A percentile compares a stretch with the other conserved stretches of the same genome.
phyloP scores from a whole-genome alignment of 2,797 vertebrate species.

The Emys orbicularis region DNA sequence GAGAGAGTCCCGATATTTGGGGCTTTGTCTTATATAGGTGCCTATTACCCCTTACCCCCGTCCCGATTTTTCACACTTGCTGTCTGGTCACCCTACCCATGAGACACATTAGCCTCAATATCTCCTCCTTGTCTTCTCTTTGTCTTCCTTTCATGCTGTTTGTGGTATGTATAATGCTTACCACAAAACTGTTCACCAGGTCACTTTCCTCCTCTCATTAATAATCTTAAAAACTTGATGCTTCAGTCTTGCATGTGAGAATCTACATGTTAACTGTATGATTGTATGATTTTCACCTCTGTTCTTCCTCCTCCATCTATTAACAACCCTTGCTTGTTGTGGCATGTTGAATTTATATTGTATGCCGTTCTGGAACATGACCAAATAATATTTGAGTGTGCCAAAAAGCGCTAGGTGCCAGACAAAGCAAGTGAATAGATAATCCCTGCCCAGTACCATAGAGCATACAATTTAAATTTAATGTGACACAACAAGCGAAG shows the following conservation, averaged over 20 bases:
- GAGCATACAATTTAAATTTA: not conserved
- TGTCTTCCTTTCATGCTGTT: not conserved
- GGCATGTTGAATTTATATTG: not conserved
- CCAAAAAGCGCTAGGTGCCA: not conserved
- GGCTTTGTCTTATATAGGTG: too few relatives aligned
- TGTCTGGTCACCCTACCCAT: not conserved
- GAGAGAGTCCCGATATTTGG: too few relatives aligned
- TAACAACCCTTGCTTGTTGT: constrained; percentile 12
- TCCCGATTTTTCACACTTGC: too few relatives aligned
- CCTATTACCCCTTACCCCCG: too few relatives aligned
- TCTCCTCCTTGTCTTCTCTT: not conserved
- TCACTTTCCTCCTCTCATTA: not conserved
- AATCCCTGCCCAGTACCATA: not conserved
- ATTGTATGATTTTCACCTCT: too few relatives aligned
- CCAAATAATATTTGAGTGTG: not conserved
- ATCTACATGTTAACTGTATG: too few relatives aligned
- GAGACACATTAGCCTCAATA: not conserved
- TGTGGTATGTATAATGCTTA: not conserved
- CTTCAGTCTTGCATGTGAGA: not conserved
- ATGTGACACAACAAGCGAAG: not conserved
- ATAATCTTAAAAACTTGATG: not conserved
- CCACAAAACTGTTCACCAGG: not conserved
- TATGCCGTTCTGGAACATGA: not conserved
- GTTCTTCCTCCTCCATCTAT: too few relatives aligned
- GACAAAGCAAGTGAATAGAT: not conserved